Percentiles rank a stretch among this genome's conserved stretches.
phyloP scores from a whole-genome alignment of 2,888 invertebrate genomes.

The Poecilobothrus nobilitatus region DNA sequence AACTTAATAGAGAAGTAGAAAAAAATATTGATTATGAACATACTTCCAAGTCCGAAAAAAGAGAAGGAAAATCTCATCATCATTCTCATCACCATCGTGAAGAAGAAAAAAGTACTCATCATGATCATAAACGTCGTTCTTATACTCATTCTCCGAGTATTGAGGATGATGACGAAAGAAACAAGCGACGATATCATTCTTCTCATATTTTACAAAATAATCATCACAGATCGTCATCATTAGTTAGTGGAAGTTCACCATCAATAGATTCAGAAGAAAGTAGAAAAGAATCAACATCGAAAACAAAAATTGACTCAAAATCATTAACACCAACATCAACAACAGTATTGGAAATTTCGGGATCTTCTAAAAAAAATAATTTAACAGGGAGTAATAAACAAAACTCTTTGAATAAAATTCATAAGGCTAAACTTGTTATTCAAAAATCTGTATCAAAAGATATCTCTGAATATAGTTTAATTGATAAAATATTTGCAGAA shows the following conservation, averaged over 20 bases:
- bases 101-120: background rate
- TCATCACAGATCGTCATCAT: background rate
- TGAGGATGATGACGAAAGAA: background rate
- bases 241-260: background rate
- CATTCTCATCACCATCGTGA: background rate
- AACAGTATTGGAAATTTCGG: slow-evolving; percentile 5
- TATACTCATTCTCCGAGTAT: background rate
- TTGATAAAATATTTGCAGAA: slow-evolving; percentile 42
- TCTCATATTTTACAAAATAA: background rate
- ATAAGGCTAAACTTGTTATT: slow-evolving; percentile 21
- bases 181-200: background rate
- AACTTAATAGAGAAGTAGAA: background rate
- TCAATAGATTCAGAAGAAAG: slow-evolving; percentile 24
- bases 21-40: too few species aligned
- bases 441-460: slow-evolving; percentile 27
- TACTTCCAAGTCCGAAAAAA: background rate
- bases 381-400: slow-evolving; percentile 3
- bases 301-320: slow-evolving; percentile 8
- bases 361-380: slow-evolving; percentile 10
- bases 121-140: background rate
- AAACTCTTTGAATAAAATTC: slow-evolving; percentile 23
- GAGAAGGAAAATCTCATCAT: background rate
- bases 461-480: slow-evolving; percentile 31
- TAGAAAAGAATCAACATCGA: slow-evolving; percentile 18
- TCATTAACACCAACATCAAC: slow-evolving; percentile 3